Evolutionary conservation across 2,888 invertebrate species (phyloP), one percentile per base, ranked within the genome.

Genomic region (Hirtodrosophila duncani): DNA sequence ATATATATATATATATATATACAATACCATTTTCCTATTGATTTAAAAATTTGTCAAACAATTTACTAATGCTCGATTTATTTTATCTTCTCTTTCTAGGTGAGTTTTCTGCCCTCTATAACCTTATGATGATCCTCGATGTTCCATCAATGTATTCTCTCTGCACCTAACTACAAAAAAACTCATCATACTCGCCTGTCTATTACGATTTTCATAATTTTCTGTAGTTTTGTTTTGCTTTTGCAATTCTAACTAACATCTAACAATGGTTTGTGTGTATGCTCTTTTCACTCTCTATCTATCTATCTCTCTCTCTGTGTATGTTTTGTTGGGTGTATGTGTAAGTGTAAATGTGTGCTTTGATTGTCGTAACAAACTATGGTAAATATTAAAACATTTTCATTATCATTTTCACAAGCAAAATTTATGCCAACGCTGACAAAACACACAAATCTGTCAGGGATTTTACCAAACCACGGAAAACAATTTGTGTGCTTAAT

Each of bases 401-500:
- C 71, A 72, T 75, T 79, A 71, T 77, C 65, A 77, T 68, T 72
- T 71, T 58, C 20, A 55, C 50, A 38, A 7, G 9, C 34, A 21
- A 29, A 29, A 39, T 62, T 45, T 24, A 44, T 61, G 64, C 48
- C 56, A 51, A 51, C 57, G 59, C 34, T 45, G 59, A 62, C 64
- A 52, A 48, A 49, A 50, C 51, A 46, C 52, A 50, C 51, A 46
- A 65, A 64, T 70, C 80, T 66, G 72, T 77, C 72, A 68, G 72
- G 60, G 77, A 70, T 70, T 78, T n/a, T 65, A 48, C 55, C 38
- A 63, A 70, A 74, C 70, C 79, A 64, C 65, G 52, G 41, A 74
- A 70, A 65, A 70, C 81, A 78, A 78, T 81, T 78, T 74, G 79
- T 65, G 62, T 67, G 79, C 79, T 75, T 79, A 79, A 81, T 78